Evolutionary conservation across 2,113 vertebrate species (phyloP), one percentile per base, ranked within the genome.

Genomic region (Pyrgilauda ruficollis): DNA sequence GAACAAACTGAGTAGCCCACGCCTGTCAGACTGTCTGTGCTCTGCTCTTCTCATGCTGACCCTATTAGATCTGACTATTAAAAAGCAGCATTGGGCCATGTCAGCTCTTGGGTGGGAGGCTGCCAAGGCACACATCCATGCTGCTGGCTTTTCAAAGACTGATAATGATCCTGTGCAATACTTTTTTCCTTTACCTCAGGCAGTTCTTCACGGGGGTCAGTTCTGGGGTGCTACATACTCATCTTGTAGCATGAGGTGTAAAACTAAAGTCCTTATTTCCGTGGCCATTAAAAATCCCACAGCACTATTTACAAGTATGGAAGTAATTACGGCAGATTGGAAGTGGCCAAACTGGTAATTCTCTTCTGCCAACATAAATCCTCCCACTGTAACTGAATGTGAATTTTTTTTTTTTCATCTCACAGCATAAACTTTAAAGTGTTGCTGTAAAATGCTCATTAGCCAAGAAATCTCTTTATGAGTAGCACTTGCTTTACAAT

Each of bases 381-480:
- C 77, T 93, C n/a, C 37, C 8, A 43, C 62, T 91, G 73, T 72
- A 92, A 84, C 66, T 17, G 41, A 87, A 93, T 9, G 43, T 53
- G 46, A 39, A 55, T 26, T 41, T 82, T 78, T 85, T 84, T 85
- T 81, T 89, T 90, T 88, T 39, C 47, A 95, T 73, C 61, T 89
- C 66, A 75, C 58, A 78, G 94, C 83, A 93, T 92, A 90, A 96
- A 91, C 85, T 95, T 92, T 96, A 81, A 92, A 96, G 68, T 72
- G 59, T 66, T 69, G 64, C 88, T 88, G 85, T 95, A 97, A 97
- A 97, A 92, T 58, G 75, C 86, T 96, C 80, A 78, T 95, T 84
- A 94, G 83, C 69, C 74, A 87, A 86, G 61, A 67, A 67, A 56
- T 46, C 75, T 44, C 80, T 94, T 89, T 81, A 93, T 75, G 52